A percentile compares a stretch with the other conserved stretches of the same genome.
These are phyloP conservation scores for Hyposoter dolosus DNA, from an alignment of 2,888 invertebrate species.

Conservation along the genomic window DNA sequence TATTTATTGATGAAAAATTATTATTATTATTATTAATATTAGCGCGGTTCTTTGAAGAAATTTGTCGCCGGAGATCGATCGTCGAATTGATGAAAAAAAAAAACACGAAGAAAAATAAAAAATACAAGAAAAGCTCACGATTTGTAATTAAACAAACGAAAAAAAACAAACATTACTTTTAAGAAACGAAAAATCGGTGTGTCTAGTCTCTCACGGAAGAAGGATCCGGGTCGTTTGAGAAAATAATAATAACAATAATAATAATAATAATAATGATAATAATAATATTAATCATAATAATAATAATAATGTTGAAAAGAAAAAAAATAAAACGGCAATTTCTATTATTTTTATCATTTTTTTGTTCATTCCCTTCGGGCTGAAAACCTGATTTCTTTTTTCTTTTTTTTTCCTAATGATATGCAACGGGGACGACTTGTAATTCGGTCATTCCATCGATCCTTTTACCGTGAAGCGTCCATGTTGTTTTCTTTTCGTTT, in stretches of 20 bases:
- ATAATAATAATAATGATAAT: neutral
- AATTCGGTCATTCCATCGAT: conserved; percentile 46
- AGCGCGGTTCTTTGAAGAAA: conserved; percentile 11
- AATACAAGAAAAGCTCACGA: conserved; percentile 44
- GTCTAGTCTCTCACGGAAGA: conserved; percentile 80
- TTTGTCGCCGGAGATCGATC: conserved; percentile 41
- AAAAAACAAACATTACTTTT: conserved; percentile 52
- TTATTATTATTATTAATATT: conserved; percentile 10
- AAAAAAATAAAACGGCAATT: conserved; percentile 8
- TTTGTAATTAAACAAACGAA: conserved; percentile 39
- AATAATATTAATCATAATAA: neutral
- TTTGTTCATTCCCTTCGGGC: neutral
- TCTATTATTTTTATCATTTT: conserved; percentile 21
- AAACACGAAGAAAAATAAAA: neutral
- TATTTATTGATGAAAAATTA: conserved; percentile 11
- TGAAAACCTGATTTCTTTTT: neutral
- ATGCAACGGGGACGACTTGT: conserved; percentile 18
- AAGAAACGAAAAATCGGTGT: conserved; percentile 76
- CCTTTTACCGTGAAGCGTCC: conserved; percentile 72
- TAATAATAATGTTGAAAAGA: neutral
- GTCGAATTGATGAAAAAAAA: conserved; percentile 43
- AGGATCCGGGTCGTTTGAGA: conserved; percentile 59
- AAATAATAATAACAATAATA: conserved; percentile 30
- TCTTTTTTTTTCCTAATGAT: neutral
- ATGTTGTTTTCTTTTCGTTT: conserved; percentile 31